phyloP scores from a whole-genome alignment of 2,113 vertebrate species.

The Ammospiza caudacuta region DNA sequence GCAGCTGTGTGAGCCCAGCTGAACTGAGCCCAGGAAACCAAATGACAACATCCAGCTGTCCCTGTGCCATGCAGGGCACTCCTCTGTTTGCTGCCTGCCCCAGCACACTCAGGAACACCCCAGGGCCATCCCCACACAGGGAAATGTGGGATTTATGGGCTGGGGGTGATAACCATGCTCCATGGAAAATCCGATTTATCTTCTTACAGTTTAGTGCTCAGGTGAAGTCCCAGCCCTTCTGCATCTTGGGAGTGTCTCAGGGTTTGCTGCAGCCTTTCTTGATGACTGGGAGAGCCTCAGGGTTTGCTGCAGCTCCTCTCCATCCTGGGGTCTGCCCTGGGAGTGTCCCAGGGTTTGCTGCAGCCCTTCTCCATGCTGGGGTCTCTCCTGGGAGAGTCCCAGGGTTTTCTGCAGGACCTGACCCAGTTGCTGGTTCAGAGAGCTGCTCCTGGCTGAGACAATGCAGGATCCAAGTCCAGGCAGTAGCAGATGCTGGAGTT shows the following conservation, averaged over 20 bases:
- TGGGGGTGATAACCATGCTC: background rate
- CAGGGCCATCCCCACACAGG: rapidly evolving
- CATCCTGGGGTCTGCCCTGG: background rate
- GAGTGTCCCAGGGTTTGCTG: background rate
- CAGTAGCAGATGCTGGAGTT: background rate
- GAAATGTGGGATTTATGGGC: background rate
- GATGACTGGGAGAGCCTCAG: no score
- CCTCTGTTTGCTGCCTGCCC: background rate
- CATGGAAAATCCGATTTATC: background rate
- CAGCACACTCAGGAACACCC: rapidly evolving
- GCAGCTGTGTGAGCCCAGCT: background rate
- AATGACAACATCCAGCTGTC: background rate
- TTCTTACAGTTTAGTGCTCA: background rate
- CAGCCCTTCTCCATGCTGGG: background rate
- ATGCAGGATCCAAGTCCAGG: background rate
- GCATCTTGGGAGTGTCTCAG: background rate
- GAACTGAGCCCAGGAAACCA: background rate
- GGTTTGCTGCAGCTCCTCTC: background rate
- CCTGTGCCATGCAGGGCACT: background rate
- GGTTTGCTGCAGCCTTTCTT: background rate
- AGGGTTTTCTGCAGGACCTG: background rate
- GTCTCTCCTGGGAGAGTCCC: background rate
- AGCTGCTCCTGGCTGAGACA: background rate
- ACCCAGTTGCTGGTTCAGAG: background rate
- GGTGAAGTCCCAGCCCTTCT: background rate